These are phyloP conservation scores for Hybognathus amarus DNA, from an alignment of 2,797 vertebrate species.

Conservation along the genomic window DNA sequence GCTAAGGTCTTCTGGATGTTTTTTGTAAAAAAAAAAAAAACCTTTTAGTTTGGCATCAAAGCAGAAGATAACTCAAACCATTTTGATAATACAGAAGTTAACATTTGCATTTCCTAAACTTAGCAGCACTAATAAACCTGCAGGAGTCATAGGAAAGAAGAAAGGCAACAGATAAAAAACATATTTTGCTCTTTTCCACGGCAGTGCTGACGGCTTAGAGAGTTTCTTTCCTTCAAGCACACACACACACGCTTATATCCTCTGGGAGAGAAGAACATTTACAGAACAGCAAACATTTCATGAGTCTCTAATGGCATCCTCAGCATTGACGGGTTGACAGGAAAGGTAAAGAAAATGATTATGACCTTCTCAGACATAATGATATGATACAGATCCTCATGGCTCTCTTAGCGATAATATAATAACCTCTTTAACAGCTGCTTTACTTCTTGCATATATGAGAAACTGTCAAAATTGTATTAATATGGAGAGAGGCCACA, in stretches of 20 bases:
- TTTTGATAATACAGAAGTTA: slow-evolving; percentile 5
- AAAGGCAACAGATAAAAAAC: slow-evolving; percentile 21
- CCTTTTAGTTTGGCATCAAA: background rate
- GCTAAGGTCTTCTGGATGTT: background rate
- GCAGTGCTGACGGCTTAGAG: background rate
- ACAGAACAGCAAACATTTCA: slow-evolving; percentile 38
- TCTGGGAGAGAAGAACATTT: slow-evolving; percentile 35
- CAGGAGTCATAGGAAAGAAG: slow-evolving; percentile 9
- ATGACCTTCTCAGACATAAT: slow-evolving; percentile 15
- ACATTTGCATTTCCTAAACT: slow-evolving; percentile 28
- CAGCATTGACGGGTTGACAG: slow-evolving; percentile 22
- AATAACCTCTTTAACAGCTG: slow-evolving; percentile 5
- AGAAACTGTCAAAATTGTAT: background rate
- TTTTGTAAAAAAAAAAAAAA: background rate
- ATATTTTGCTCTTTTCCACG: slow-evolving; percentile 3
- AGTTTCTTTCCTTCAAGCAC: slow-evolving; percentile 4
- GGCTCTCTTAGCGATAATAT: slow-evolving; percentile 19
- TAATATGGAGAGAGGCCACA: background rate
- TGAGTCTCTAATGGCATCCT: slow-evolving; percentile 12
- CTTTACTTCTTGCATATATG: background rate
- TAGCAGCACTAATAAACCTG: slow-evolving; percentile 26
- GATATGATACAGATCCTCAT: background rate
- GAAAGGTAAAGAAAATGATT: slow-evolving; percentile 25
- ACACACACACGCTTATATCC: background rate
- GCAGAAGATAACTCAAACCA: background rate